Evolutionary conservation across 2,113 vertebrate genomes (phyloP), one percentile per base, ranked within the genome.

Genomic region (Eulemur rufifrons): DNA sequence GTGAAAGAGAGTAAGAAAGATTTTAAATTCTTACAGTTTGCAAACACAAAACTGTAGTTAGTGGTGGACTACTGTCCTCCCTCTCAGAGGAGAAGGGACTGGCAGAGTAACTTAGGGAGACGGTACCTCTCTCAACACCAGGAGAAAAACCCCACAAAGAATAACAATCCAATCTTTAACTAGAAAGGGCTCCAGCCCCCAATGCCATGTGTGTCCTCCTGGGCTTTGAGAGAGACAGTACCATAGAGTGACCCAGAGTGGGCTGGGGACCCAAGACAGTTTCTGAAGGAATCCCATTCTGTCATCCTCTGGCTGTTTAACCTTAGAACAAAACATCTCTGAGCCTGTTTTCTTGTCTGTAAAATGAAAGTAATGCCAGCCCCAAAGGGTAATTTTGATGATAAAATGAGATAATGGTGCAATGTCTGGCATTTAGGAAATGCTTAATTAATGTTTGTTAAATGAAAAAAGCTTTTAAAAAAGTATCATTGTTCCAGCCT

Each of bases 21-120:
- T 14, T 74, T 89, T 81, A 47, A 87, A 50, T 47, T 59, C 69
- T 66, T 34, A 1, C 1, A 27, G 37, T 39, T 45, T 68, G 52
- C 7, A 64, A 66, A 77, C 21, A 29, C 15, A 77, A 71, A 92
- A 74, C 20, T 23, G 7, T 32, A 69, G 27, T n/a, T 86, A 21
- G 2, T 17, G 2, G 25, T 11, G 14, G 27, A 4, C 32, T 13
- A 2, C 3, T 0, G 1, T 17, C 32, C 32, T 50, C 45, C 61
- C 37, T 63, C 45, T 69, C 34, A 14, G 42, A 18, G n/a, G 29
- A 37, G 42, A 91, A 94, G 76, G 50, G 27, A 50, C 6, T 50
- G 59, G 37, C 56, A 37, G 87, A 81, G 14, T 37, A 56, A 76
- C 14, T 37, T 27, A 10, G 10, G 66, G 42, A 59, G 42, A 78